Conservation (phyloP, 1,140 invertebrate genomes). For the Gryon sp. region DNA sequence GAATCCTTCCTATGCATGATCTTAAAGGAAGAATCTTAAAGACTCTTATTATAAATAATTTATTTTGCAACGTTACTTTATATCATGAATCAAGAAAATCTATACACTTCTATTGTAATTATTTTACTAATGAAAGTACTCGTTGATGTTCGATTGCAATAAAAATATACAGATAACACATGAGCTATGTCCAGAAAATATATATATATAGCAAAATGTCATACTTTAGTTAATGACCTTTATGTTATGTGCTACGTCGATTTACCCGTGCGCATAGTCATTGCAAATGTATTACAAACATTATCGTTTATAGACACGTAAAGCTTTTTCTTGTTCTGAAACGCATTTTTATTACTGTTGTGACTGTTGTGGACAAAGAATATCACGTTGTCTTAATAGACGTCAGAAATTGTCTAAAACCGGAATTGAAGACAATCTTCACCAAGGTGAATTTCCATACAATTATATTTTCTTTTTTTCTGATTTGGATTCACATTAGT, state of each 20-base stretch:
- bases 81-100: too few species aligned
- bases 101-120: too few species aligned
- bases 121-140: too few species aligned
- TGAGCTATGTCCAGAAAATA: not conserved
- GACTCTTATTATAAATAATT: too few species aligned
- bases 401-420: slow-evolving; percentile 10
- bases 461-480: too few species aligned
- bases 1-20: too few species aligned
- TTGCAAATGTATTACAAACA: not conserved
- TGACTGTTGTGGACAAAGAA: slow-evolving; percentile 57
- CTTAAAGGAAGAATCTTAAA: too few species aligned
- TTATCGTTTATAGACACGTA: slow-evolving; percentile 44
- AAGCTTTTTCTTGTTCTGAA: slow-evolving; percentile 19
- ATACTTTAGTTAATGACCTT: slow-evolving; percentile 44
- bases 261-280: slow-evolving; percentile 19
- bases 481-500: too few species aligned
- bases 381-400: slow-evolving; percentile 41
- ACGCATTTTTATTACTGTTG: slow-evolving; percentile 40
- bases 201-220: slow-evolving; percentile 30
- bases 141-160: not conserved
- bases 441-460: slow-evolving; percentile 56
- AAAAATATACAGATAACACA: slow-evolving; percentile 15
- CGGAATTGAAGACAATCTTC: slow-evolving; percentile 4
- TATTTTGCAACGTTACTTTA: too few species aligned
- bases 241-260: slow-evolving; percentile 26